Evolutionary conservation across 2,888 invertebrate genomes (phyloP).

Genomic region (Zaprionus obscuricornis): DNA sequence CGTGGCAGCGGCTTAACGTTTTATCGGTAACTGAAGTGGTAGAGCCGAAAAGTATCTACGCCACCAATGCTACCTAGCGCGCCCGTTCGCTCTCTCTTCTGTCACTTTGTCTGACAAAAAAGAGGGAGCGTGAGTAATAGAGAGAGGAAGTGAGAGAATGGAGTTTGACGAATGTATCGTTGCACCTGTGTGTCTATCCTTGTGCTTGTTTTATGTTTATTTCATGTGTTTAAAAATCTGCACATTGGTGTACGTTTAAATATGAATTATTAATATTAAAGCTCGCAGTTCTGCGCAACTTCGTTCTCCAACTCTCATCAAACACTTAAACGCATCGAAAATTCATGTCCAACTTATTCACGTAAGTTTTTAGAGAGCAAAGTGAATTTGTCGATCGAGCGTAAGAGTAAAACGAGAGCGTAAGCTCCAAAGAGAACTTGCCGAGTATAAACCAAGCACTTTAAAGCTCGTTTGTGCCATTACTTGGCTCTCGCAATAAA

Average conservation of each 20-base stretch:
- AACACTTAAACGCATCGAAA: no score
- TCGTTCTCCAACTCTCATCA: no score
- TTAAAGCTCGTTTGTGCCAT: conserved; percentile 18
- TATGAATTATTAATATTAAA: no score
- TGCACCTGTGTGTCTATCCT: conserved; percentile 32
- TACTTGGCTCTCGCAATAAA: background rate
- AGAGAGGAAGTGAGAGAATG: conserved; percentile 9
- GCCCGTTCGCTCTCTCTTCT: conserved; percentile 13
- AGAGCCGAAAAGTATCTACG: conserved; percentile 56
- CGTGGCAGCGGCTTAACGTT: conserved; percentile 63
- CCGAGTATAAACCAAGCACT: conserved; percentile 5
- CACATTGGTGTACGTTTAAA: no score
- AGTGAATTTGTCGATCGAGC: no score
- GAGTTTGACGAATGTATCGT: conserved; percentile 35
- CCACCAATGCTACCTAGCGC: conserved; percentile 14
- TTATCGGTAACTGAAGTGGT: conserved; percentile 73
- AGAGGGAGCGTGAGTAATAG: background rate
- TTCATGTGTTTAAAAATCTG: no score
- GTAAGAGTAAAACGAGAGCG: background rate
- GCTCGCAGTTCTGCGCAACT: no score
- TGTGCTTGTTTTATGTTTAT: background rate
- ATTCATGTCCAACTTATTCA: no score
- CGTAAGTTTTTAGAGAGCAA: no score
- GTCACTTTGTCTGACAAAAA: conserved; percentile 9
- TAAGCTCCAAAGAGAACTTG: no score